Evolutionary conservation across 2,797 vertebrate species (phyloP), one percentile per base, ranked within the genome.

Genomic region (Gambusia yucatana): DNA sequence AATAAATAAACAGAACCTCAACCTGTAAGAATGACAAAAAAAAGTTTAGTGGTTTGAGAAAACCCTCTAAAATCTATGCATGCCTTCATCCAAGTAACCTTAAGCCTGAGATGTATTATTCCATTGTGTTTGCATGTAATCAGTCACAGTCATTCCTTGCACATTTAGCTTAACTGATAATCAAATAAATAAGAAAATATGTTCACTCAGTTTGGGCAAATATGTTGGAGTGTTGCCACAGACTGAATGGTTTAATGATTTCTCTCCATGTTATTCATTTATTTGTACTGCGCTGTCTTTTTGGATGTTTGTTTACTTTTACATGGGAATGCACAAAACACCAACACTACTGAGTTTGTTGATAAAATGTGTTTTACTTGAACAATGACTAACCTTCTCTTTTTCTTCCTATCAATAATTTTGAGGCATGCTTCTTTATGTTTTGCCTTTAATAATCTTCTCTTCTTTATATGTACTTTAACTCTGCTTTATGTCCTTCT

Each of bases 361-460:
- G 36, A 67, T 41, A 41, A 67, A 41, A 69, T 11, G 20, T 69
- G 65, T 70, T 43, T 44, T 25, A 63, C 77, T 75, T 87, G 76
- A 59, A 76, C 74, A 77, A 67, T 85, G 85, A 88, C 86, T 90
- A 88, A 92, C 77, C 81, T 84, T 87, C 85, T 80, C 33, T 84
- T 83, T 87, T 88, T 73, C 50, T 80, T 91, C 83, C 78, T 89
- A 82, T 89, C 72, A 77, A 78, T 93, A 75, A 88, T 93, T 92
- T 93, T 91, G 71, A 81, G 61, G 72, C 63, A 91, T 93, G 85
- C 92, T 94, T 95, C 76, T 83, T 91, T 89, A 91, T 91, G 41
- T 88, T 94, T 95, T 92, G 87, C 80, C 76, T 94, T 93, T 88
- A 89, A 93, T 91, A 91, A 90, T 78, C 88, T 79, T 93, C 90